phyloP scores from a whole-genome alignment of 2,888 invertebrate species.

The Hydroisotoma schaefferi region DNA sequence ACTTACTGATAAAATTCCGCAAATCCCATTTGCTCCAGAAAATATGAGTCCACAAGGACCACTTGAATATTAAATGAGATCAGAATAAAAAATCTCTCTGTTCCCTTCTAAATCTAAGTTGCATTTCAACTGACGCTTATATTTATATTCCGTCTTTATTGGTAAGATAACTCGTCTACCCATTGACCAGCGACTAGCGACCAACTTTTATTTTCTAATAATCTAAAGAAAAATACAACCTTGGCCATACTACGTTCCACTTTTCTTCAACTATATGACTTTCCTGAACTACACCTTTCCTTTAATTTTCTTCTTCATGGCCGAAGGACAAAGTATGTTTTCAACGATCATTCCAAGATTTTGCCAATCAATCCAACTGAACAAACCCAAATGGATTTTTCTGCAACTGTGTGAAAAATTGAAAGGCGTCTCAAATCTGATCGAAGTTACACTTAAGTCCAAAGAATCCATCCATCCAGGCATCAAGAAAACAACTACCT shows the following conservation, averaged over 20 bases:
- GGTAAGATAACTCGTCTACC: too few relatives aligned
- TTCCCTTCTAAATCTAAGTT: not conserved
- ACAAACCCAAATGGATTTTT: too few relatives aligned
- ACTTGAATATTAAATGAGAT: constrained; percentile 35
- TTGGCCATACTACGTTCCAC: not conserved
- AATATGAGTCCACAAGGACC: constrained; percentile 34
- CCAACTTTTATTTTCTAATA: not conserved
- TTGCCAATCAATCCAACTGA: constrained; percentile 2
- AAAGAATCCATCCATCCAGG: too few relatives aligned
- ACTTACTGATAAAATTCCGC: constrained; percentile 19
- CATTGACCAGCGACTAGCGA: too few relatives aligned
- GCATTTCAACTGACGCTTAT: not conserved
- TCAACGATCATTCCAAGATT: not conserved
- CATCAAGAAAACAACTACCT: too few relatives aligned
- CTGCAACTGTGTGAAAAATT: not conserved
- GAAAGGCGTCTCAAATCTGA: not conserved
- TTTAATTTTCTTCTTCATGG: not conserved
- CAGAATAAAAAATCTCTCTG: constrained; percentile 9
- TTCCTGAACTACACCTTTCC: not conserved
- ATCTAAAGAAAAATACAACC: too few relatives aligned
- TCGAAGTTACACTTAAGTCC: too few relatives aligned
- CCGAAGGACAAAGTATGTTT: too few relatives aligned
- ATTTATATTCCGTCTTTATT: not conserved
- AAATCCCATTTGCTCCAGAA: constrained; percentile 19
- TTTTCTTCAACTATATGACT: not conserved